These are phyloP conservation scores for Delphinus delphis DNA, from an alignment of 2,113 vertebrate species.

Conservation along the genomic window DNA sequence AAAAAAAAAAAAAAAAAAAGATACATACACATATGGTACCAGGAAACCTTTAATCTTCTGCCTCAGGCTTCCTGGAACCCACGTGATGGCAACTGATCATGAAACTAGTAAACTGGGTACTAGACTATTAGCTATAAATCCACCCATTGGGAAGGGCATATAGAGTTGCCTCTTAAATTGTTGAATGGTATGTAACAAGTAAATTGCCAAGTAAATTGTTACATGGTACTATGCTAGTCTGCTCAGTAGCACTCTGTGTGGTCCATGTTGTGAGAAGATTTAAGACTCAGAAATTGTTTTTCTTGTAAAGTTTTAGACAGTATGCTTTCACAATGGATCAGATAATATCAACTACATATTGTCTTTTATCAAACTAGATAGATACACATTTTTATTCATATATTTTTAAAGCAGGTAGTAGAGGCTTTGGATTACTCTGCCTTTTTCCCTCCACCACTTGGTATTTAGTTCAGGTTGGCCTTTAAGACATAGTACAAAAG, in stretches of 20 bases:
- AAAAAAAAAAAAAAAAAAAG: not conserved
- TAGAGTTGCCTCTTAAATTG: not conserved
- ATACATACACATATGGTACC: not conserved
- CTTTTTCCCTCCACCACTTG: not conserved
- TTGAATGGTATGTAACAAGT: no score
- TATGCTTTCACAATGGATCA: not conserved
- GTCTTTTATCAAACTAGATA: not conserved
- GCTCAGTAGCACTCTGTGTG: not conserved
- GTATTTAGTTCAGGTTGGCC: slow-evolving; percentile 21
- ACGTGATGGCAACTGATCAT: not conserved
- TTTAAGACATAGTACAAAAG: slow-evolving; percentile 59
- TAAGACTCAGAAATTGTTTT: not conserved
- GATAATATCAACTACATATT: not conserved
- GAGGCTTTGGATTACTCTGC: not conserved
- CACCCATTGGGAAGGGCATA: not conserved
- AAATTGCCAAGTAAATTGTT: not conserved
- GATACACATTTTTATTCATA: no score
- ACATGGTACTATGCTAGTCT: not conserved
- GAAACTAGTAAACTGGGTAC: not conserved
- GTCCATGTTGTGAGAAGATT: not conserved
- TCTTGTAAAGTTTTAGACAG: not conserved
- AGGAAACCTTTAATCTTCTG: not conserved
- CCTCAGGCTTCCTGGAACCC: not conserved
- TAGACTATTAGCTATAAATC: not conserved
- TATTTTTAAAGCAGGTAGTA: not conserved